Base-by-base conservation (phyloP, 2,797 vertebrate species). In the Loris lydekkerianus region DNA sequence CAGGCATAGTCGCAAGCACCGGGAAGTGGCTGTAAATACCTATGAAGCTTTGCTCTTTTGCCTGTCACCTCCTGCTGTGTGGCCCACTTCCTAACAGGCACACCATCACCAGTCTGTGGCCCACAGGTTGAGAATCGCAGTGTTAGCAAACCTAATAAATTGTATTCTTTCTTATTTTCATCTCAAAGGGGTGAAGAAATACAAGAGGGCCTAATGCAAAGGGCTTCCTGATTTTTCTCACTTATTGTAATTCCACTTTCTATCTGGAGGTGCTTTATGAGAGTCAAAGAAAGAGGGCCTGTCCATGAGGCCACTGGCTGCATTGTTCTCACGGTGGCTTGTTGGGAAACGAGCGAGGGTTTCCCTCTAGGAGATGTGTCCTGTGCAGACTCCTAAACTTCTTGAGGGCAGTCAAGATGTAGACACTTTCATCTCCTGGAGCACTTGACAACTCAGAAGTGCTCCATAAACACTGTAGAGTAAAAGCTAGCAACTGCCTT, bases 101-200 rank as follows among this genome's bases (percentile, higher is more conserved):
- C 49, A 53, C 49, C 49, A 14, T 53, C 49, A 53, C 49, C 14
- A 53, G 49, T 53, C 49, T 53, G 49, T 53, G 49, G 49, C 49
- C 49, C 49, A 53, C 14, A 15, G 49, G 49, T 53, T 53, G 49
- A 53, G 49, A 53, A 53, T 15, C 14, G 0, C 49, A 53, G 49
- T 53, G 49, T 15, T 37, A 49, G 15, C 10, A 94, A 81, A 34
- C 10, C 17, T 37, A 25, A 18, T 3, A 63, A 10, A n/a, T 43
- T 92, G 31, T 21, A 25, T 72, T 86, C 31, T 4, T 69, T 34
- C 29, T 58, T 86, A 7, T 90, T 92, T 92, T 63, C 56, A 37
- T 58, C 46, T 17, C 9, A 82, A 95, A 87, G n/a, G 10, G 11
- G 29, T 17, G 29, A 67, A 34, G 27, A 31, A 49, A 56, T 84